These are phyloP conservation scores for Schizopygopsis pylzovi DNA, from an alignment of 2,797 vertebrate species.

Conservation along the genomic window DNA sequence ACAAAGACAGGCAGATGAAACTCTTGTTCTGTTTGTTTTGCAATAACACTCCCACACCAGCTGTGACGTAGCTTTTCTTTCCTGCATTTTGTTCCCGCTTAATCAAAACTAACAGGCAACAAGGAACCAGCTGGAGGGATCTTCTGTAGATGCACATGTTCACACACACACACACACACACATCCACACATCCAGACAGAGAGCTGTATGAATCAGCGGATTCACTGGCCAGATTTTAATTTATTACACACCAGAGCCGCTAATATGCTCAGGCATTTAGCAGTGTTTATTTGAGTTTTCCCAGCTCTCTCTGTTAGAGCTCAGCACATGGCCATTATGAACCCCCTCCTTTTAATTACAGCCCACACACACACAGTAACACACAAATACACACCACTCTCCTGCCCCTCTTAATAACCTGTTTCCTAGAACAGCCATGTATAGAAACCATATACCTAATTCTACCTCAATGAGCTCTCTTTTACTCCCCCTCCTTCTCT, in stretches of 20 bases:
- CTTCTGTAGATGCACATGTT: constrained; percentile 10
- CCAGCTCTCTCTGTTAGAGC: constrained; percentile 57
- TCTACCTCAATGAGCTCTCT: constrained; percentile 13
- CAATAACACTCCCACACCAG: background rate
- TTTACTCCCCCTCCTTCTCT: background rate
- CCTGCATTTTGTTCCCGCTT: constrained; percentile 13
- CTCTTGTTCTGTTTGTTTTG: constrained; percentile 6
- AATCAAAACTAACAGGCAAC: constrained; percentile 40
- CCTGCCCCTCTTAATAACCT: constrained; percentile 7
- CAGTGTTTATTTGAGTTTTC: constrained; percentile 73
- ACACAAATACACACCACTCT: constrained; percentile 18
- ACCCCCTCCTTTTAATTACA: constrained; percentile 58
- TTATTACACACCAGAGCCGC: constrained; percentile 59
- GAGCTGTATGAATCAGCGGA: constrained; percentile 22
- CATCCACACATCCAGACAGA: constrained; percentile 13
- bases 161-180: constrained; percentile 16
- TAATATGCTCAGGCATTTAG: constrained; percentile 66
- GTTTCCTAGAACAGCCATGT: constrained; percentile 41
- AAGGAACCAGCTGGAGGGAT: constrained; percentile 29
- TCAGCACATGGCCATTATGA: constrained; percentile 56
- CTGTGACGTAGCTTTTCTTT: constrained; percentile 29
- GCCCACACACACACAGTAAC: constrained; percentile 46
- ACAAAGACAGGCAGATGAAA: background rate
- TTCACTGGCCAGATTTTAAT: constrained; percentile 50
- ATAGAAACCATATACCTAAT: constrained; percentile 40